phyloP scores from a whole-genome alignment of 2,888 invertebrate genomes.

The Philonicus albiceps region DNA sequence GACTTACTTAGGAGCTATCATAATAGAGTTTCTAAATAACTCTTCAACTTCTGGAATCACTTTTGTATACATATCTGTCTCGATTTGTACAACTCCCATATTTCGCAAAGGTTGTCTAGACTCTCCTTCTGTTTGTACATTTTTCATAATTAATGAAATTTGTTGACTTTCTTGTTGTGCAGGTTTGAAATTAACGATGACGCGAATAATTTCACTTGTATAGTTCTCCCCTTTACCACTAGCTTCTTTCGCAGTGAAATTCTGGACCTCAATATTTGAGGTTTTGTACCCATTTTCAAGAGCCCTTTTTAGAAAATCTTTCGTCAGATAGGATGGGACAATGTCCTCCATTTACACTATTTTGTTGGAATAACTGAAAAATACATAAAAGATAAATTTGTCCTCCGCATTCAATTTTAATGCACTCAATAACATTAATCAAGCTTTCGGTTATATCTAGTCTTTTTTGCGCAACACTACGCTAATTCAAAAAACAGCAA shows the following conservation, averaged over 20 bases:
- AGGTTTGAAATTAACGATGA: constrained; percentile 43
- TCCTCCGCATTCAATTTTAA: no score
- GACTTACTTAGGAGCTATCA: constrained; percentile 53
- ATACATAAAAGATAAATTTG: no score
- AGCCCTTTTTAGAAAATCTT: constrained; percentile 50
- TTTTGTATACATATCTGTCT: constrained; percentile 63
- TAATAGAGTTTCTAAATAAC: constrained; percentile 59
- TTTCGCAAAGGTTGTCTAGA: constrained; percentile 64
- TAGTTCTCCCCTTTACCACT: constrained; percentile 60
- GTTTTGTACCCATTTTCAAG: constrained; percentile 58
- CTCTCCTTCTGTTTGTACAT: constrained; percentile 56
- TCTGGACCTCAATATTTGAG: constrained; percentile 56
- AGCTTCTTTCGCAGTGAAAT: constrained; percentile 56
- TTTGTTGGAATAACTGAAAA: background rate
- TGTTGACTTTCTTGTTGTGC: background rate
- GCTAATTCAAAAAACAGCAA: no score
- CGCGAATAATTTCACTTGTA: constrained; percentile 60
- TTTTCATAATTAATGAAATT: constrained; percentile 57
- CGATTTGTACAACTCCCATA: constrained; percentile 62
- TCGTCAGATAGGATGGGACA: background rate
- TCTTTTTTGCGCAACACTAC: no score
- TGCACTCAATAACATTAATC: no score
- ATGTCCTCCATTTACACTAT: background rate
- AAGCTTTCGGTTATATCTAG: no score
- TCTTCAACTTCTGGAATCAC: constrained; percentile 63